These are phyloP conservation scores for Amphimedon queenslandica DNA, from an alignment of 37 sponge, comb jelly and placozoan species.

Conservation along the genomic window DNA sequence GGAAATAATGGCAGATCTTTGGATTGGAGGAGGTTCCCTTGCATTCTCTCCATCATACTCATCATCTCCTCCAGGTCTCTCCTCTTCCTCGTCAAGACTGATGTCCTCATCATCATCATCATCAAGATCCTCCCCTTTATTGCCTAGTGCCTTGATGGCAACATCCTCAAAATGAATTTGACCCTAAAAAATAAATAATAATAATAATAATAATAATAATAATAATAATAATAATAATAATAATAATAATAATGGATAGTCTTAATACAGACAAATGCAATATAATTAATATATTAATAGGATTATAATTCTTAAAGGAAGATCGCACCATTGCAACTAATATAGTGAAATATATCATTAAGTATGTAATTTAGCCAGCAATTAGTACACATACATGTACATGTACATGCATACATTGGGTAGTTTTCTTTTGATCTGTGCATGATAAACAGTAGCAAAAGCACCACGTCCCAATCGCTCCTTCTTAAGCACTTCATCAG, in stretches of 20 bases:
- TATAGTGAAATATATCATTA: too few species aligned
- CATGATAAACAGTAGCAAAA: constrained; percentile 63
- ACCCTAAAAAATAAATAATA: neutral
- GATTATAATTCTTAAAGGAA: too few species aligned
- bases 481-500: constrained; percentile 15
- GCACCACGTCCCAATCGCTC: constrained; percentile 43
- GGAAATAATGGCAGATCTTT: constrained; percentile 31
- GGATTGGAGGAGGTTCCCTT: neutral
- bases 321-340: too few species aligned
- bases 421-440: neutral
- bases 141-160: constrained; percentile 53
- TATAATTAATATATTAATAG: too few species aligned
- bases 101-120: neutral
- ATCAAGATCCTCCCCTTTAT: constrained; percentile 18
- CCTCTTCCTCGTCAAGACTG: neutral
- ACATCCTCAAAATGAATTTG: constrained; percentile 2
- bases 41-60: neutral
- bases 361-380: too few species aligned
- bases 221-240: too few species aligned
- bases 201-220: too few species aligned
- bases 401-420: too few species aligned
- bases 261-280: too few species aligned
- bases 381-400: too few species aligned
- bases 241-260: too few species aligned
- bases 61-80: neutral